phyloP scores from a whole-genome alignment of 2,797 vertebrate genomes.

The Cyclopterus lumpus region DNA sequence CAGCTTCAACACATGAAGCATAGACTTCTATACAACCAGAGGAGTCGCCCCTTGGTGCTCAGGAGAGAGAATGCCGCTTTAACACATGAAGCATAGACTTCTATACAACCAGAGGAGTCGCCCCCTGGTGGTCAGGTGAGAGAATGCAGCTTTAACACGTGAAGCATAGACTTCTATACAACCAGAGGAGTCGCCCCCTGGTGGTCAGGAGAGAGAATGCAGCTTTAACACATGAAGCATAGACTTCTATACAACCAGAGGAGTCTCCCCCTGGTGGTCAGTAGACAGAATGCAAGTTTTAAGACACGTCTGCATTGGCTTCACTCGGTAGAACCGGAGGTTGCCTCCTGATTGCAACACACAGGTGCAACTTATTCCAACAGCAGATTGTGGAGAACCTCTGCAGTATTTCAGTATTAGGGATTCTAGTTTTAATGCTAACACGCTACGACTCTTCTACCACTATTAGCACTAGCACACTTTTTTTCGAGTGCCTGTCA shows the following conservation, averaged over 20 bases:
- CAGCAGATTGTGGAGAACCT: neutral
- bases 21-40: neutral
- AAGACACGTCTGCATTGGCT: too few species aligned
- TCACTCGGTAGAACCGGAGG: neutral
- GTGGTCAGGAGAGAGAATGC: too few species aligned
- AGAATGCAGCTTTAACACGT: neutral
- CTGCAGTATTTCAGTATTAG: neutral
- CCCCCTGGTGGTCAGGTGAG: neutral
- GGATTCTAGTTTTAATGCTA: conserved; percentile 7
- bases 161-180: too few species aligned
- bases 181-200: too few species aligned
- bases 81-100: neutral
- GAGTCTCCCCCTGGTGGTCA: neutral
- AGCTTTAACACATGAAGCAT: too few species aligned
- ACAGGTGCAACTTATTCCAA: neutral
- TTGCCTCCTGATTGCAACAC: neutral
- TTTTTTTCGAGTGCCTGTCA: neutral
- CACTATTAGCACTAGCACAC: neutral
- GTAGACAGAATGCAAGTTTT: neutral
- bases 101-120: neutral
- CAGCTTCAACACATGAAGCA: neutral
- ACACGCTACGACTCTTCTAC: neutral
- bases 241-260: neutral
- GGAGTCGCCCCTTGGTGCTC: neutral
- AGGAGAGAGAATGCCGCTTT: neutral